Conservation (phyloP, 2,888 invertebrate species). For the Malthinus seriepunctatus region DNA sequence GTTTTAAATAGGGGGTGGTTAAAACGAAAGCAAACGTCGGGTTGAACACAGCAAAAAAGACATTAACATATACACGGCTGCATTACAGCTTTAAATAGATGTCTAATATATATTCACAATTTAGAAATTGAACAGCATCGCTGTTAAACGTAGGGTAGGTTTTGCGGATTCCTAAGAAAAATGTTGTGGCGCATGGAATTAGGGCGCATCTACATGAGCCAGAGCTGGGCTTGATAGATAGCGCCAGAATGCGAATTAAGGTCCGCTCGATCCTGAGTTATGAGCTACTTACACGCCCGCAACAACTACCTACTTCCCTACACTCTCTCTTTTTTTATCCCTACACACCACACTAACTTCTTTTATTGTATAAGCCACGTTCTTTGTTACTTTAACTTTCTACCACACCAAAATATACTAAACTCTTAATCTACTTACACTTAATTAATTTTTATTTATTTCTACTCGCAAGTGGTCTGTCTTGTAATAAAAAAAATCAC, state of each 20-base stretch:
- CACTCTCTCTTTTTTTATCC: conserved; percentile 23
- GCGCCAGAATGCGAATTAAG: conserved; percentile 43
- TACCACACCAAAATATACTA: background rate
- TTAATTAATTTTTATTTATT: too few species aligned
- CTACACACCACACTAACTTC: conserved; percentile 18
- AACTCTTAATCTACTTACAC: background rate
- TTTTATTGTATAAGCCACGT: conserved; percentile 15
- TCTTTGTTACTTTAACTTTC: conserved; percentile 11
- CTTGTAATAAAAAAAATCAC: too few species aligned
- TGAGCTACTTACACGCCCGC: conserved; percentile 43
- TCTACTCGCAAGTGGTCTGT: too few species aligned
- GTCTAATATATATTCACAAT: conserved; percentile 28
- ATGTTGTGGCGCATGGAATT: conserved; percentile 36
- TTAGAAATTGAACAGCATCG: conserved; percentile 24
- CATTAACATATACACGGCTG: conserved; percentile 25
- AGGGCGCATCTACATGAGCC: conserved; percentile 38
- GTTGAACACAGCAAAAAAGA: conserved; percentile 14
- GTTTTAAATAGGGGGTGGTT: conserved; percentile 14
- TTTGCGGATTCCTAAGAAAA: conserved; percentile 29
- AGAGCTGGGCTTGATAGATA: conserved; percentile 47
- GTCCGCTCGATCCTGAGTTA: conserved; percentile 46
- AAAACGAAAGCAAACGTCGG: conserved; percentile 11
- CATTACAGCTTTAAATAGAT: conserved; percentile 25
- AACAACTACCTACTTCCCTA: conserved; percentile 41
- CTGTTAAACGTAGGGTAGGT: conserved; percentile 22